A percentile compares a stretch with the other conserved stretches of the same genome.
Conservation (phyloP, 1,140 invertebrate species). For the Tribolium castaneum region DNA sequence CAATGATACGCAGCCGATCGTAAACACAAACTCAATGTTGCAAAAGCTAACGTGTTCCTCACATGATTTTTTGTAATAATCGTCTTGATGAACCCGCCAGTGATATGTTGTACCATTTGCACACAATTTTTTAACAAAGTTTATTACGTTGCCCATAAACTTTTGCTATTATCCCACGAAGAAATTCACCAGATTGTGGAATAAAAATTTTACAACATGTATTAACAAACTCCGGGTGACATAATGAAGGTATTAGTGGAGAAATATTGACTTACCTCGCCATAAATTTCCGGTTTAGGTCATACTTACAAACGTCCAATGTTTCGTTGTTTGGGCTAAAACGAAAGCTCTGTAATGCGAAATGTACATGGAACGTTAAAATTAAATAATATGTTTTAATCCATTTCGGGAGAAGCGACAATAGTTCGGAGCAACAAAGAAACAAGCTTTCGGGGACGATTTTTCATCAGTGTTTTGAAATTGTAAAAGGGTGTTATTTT, state of each 20-base stretch:
- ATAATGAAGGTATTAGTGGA: not conserved
- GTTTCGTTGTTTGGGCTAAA: not conserved
- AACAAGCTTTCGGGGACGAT: not conserved
- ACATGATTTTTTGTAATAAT: too few relatives aligned
- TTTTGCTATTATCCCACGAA: too few relatives aligned
- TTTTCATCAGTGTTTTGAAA: not conserved
- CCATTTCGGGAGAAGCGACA: not conserved
- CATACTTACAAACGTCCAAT: not conserved
- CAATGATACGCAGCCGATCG: not conserved
- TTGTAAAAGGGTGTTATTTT: not conserved
- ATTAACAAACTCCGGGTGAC: not conserved
- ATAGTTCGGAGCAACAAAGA: not conserved
- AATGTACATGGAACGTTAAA: not conserved
- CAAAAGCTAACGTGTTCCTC: not conserved
- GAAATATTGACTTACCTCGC: not conserved
- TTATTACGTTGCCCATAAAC: too few relatives aligned
- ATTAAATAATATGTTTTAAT: not conserved
- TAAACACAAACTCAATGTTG: not conserved
- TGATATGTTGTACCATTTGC: too few relatives aligned
- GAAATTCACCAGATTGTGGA: too few relatives aligned
- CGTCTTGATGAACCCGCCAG: too few relatives aligned
- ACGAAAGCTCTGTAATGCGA: not conserved
- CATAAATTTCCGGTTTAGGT: not conserved
- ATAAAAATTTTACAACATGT: not conserved
- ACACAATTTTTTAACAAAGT: too few relatives aligned